Percentiles rank a stretch among this genome's conserved stretches.
phyloP scores from a whole-genome alignment of 2,797 vertebrate genomes.

The Phrynocephalus forsythii region DNA sequence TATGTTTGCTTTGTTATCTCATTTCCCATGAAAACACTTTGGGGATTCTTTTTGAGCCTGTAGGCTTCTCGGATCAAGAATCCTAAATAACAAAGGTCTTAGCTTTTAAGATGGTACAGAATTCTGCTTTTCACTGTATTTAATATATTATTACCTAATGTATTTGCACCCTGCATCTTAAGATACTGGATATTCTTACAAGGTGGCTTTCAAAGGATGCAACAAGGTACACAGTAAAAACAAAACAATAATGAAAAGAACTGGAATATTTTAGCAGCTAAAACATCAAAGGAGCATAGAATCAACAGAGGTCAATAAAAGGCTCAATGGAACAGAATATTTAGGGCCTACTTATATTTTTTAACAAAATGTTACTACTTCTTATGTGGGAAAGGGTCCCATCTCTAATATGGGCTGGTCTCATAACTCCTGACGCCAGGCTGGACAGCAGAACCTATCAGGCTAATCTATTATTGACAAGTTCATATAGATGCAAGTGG shows the following conservation, averaged over 20 bases:
- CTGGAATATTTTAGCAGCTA: background rate
- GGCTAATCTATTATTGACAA: background rate
- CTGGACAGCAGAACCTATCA: background rate
- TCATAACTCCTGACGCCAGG: background rate
- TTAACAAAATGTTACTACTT: background rate
- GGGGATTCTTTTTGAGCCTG: background rate
- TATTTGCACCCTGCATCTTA: background rate
- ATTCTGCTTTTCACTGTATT: too few relatives aligned
- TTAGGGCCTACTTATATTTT: background rate
- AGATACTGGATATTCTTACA: background rate
- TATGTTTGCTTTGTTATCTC: constrained; percentile 19
- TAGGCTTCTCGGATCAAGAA: background rate
- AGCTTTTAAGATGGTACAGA: background rate
- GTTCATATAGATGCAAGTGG: background rate
- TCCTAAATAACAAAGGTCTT: background rate
- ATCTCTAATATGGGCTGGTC: background rate
- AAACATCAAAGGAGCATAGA: background rate
- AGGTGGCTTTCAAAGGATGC: background rate
- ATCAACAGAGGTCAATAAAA: background rate
- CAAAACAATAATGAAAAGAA: background rate
- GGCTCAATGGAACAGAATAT: background rate
- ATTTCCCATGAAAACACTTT: background rate
- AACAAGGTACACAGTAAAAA: background rate
- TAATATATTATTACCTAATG: background rate
- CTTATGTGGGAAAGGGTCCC: background rate